Conservation (phyloP, 2,113 vertebrate genomes). For the Gnathonemus longibarbis region DNA sequence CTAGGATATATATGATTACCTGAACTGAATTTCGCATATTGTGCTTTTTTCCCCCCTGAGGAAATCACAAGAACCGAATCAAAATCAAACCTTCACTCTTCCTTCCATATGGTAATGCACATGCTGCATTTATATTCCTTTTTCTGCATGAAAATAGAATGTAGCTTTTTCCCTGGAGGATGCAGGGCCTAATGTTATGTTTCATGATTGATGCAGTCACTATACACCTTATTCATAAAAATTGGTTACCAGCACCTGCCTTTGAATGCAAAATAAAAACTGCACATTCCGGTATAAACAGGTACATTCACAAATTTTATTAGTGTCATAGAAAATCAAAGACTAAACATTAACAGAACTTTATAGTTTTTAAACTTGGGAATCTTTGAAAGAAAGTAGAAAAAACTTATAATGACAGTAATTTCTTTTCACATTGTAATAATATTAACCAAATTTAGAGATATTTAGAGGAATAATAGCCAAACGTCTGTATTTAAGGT, state of each 20-base stretch:
- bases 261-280: neutral
- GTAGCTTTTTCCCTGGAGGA: neutral
- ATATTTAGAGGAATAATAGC: neutral
- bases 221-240: neutral
- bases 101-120: neutral
- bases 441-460: neutral
- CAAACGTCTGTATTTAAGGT: neutral
- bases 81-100: neutral
- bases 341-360: neutral
- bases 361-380: neutral
- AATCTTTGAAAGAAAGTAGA: neutral
- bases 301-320: neutral
- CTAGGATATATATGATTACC: neutral
- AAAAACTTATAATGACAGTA: neutral
- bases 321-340: neutral
- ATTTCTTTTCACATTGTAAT: neutral
- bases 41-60: neutral
- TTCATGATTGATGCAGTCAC: neutral
- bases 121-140: neutral
- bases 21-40: neutral
- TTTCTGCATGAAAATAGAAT: neutral
- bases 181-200: neutral
- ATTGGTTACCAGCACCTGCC: neutral
- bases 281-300: too few relatives aligned
- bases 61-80: neutral